A percentile compares a stretch with the other conserved stretches of the same genome.
These are phyloP conservation scores for Sepiola atlantica DNA, from an alignment of 2,888 invertebrate genomes.

Conservation along the genomic window DNA sequence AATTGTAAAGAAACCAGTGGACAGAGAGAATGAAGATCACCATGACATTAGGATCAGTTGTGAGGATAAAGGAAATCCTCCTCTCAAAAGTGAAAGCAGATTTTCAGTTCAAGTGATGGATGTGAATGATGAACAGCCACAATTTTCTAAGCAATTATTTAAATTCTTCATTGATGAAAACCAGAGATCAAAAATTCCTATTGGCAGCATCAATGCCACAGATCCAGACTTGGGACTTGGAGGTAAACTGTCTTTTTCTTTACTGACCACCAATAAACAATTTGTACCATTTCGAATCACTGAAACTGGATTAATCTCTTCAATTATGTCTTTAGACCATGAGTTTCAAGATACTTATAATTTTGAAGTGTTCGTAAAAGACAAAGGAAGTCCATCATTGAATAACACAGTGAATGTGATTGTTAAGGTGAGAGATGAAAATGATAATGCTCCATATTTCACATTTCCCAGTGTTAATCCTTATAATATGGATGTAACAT, in stretches of 20 bases:
- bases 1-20: slow-evolving; percentile 55
- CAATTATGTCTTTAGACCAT: slow-evolving; percentile 1
- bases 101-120: slow-evolving; percentile 10
- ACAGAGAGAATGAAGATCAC: slow-evolving; percentile 54
- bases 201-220: background rate
- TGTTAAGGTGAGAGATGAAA: slow-evolving; percentile 32
- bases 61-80: background rate
- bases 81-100: background rate
- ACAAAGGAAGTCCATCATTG: slow-evolving; percentile 13
- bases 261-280: background rate
- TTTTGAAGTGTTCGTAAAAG: background rate
- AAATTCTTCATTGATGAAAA: background rate
- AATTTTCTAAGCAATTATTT: background rate
- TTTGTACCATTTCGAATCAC: background rate
- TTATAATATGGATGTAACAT: background rate
- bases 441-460: slow-evolving; percentile 13
- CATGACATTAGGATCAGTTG: background rate
- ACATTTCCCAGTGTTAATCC: slow-evolving; percentile 9
- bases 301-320: background rate
- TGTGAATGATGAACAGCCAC: background rate
- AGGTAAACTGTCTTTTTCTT: background rate
- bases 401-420: background rate
- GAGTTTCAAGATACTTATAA: slow-evolving; percentile 9
- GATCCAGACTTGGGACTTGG: background rate
- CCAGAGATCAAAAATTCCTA: background rate